These are phyloP conservation scores for Julus scandinavius DNA, from an alignment of 2,888 invertebrate species.

Conservation along the genomic window DNA sequence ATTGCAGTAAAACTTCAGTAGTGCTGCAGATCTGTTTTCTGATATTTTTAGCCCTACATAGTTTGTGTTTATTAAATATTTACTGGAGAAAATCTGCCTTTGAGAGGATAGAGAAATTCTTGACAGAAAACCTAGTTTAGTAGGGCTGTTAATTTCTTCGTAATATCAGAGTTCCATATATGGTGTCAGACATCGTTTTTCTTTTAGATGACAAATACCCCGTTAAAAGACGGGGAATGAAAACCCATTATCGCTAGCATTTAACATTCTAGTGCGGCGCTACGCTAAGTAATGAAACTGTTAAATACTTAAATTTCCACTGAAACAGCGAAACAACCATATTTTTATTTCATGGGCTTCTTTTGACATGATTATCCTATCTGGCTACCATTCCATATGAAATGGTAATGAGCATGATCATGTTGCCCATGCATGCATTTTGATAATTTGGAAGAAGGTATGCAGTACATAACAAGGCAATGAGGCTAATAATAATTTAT, in stretches of 20 bases:
- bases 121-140: neutral
- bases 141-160: conserved; percentile 2
- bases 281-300: no score
- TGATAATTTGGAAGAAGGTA: neutral
- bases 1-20: no score
- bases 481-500: neutral
- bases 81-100: no score
- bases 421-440: neutral
- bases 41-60: no score
- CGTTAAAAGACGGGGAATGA: neutral
- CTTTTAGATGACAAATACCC: neutral
- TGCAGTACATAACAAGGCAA: neutral
- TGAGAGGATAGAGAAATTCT: neutral
- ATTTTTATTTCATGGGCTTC: no score
- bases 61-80: no score
- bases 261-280: neutral
- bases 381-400: no score
- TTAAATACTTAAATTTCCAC: no score
- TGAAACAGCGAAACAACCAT: no score
- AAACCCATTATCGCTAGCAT: neutral
- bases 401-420: neutral
- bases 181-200: neutral
- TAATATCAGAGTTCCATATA: neutral
- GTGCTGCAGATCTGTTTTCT: no score
- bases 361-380: no score